These are phyloP conservation scores for Rhorus exstirpatorius DNA, from an alignment of 2,888 invertebrate species.

Conservation along the genomic window DNA sequence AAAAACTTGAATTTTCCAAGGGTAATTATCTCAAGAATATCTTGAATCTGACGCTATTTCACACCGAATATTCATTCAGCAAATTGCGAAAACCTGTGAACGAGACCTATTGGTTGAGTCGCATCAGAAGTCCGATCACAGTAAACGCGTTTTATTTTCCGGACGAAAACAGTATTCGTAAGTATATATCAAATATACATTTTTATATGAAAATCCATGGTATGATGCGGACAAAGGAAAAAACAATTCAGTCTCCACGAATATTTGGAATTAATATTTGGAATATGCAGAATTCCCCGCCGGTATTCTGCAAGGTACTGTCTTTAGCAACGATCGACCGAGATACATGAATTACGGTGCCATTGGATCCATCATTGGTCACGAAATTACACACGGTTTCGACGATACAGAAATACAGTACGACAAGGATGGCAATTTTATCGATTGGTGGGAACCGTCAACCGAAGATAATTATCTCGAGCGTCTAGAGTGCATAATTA, in stretches of 20 bases:
- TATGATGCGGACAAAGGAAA: too few species aligned
- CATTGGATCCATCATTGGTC: constrained; percentile 97
- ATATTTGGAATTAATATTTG: too few species aligned
- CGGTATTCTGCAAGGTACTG: constrained; percentile 96
- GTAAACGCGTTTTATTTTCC: constrained; percentile 88
- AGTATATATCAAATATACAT: constrained; percentile 75
- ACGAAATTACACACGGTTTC: constrained; percentile 97
- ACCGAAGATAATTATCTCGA: too few species aligned
- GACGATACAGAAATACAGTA: constrained; percentile 96
- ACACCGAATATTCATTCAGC: constrained; percentile 86
- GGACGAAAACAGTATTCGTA: constrained; percentile 88
- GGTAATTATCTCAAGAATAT: too few species aligned
- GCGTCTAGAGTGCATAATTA: too few species aligned
- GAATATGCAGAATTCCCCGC: constrained; percentile 93
- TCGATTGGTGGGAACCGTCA: too few species aligned
- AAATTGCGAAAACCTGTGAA: constrained; percentile 87
- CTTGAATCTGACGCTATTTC: constrained; percentile 87
- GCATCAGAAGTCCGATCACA: constrained; percentile 87
- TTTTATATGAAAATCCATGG: too few species aligned
- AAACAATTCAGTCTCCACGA: too few species aligned
- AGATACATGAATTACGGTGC: too few species aligned
- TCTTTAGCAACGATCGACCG: constrained; percentile 95
- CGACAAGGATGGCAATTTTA: too few species aligned
- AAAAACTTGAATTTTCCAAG: too few species aligned
- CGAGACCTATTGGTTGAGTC: constrained; percentile 87